These are phyloP conservation scores for Lathronympha strigana DNA, from an alignment of 2,888 invertebrate species.

Conservation along the genomic window DNA sequence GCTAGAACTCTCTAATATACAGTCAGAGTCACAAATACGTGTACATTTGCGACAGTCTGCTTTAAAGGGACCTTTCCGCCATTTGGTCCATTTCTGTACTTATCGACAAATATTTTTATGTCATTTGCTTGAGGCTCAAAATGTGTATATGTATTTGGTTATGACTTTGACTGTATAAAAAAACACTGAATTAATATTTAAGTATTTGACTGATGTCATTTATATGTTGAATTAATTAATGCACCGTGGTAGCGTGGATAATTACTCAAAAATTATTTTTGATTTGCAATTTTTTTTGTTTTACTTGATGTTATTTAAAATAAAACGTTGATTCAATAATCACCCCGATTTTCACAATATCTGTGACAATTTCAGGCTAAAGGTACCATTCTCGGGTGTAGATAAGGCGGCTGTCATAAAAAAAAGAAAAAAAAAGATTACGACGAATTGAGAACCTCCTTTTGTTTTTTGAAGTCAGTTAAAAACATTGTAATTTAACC, in stretches of 20 bases:
- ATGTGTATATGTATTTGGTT: constrained; percentile 4
- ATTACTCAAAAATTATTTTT: constrained; percentile 6
- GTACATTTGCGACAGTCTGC: not conserved
- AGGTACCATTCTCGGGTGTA: too few relatives aligned
- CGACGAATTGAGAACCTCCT: too few relatives aligned
- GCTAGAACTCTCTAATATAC: constrained; percentile 7
- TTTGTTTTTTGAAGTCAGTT: too few relatives aligned
- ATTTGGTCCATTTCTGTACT: too few relatives aligned
- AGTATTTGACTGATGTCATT: constrained; percentile 6
- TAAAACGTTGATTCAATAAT: too few relatives aligned
- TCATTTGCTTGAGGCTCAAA: not conserved
- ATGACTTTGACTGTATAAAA: not conserved
- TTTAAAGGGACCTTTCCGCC: not conserved
- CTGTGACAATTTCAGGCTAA: too few relatives aligned
- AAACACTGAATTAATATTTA: not conserved
- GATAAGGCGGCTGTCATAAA: too few relatives aligned
- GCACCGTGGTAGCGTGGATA: not conserved
- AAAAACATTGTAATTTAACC: too few relatives aligned
- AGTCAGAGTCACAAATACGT: not conserved
- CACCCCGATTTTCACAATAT: too few relatives aligned
- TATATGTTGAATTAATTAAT: not conserved
- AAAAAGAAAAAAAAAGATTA: too few relatives aligned
- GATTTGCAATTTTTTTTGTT: not conserved
- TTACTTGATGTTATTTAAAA: not conserved
- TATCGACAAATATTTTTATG: too few relatives aligned